Percentiles rank a stretch among this genome's conserved stretches.
Conservation (phyloP, 2,888 invertebrate species). For the Drosophila anomalata region DNA sequence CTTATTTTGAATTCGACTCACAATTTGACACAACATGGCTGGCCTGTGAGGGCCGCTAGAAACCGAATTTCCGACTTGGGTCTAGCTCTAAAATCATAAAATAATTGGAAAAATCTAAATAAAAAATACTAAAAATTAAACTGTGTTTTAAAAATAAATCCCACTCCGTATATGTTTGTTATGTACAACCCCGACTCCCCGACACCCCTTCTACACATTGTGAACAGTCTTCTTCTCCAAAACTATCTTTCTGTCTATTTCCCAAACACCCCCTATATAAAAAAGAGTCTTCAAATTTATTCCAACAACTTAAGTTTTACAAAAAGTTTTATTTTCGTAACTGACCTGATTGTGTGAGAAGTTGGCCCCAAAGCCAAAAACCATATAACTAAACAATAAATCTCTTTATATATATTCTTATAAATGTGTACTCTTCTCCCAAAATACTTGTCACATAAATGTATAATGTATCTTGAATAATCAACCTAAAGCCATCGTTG, state of each 20-base stretch:
- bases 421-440: conserved; percentile 56
- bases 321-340: conserved; percentile 66
- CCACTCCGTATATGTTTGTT: conserved; percentile 71
- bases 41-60: conserved; percentile 15
- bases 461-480: conserved; percentile 57
- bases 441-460: conserved; percentile 56
- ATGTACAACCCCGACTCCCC: conserved; percentile 57
- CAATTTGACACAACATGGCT: conserved; percentile 47
- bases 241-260: conserved; percentile 41
- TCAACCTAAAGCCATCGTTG: conserved; percentile 82
- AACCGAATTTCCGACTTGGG: conserved; percentile 69
- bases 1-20: conserved; percentile 57
- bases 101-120: conserved; percentile 14
- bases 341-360: conserved; percentile 45
- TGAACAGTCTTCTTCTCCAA: conserved; percentile 37
- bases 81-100: conserved; percentile 49
- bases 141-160: conserved; percentile 53
- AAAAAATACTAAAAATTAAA: conserved; percentile 30
- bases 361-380: conserved; percentile 22
- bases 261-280: conserved; percentile 15
- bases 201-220: conserved; percentile 61
- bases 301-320: conserved; percentile 66
- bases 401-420: conserved; percentile 37
- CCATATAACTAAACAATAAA: conserved; percentile 40
- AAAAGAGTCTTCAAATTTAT: conserved; percentile 38